Evolutionary conservation across 2,888 invertebrate genomes (phyloP).

Genomic region (Dusona sp.): DNA sequence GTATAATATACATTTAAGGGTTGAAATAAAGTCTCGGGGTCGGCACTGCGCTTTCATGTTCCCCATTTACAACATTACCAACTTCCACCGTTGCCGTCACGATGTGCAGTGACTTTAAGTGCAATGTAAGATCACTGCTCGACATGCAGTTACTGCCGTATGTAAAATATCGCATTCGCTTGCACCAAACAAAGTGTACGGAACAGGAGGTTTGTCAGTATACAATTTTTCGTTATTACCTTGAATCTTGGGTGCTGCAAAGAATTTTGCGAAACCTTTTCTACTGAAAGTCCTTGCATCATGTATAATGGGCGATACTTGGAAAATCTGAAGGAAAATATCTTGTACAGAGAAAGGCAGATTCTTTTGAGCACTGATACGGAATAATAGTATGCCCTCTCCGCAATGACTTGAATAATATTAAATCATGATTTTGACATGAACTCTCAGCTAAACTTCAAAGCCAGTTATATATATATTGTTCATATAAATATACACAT

Average conservation of each 20-base stretch:
- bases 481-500: not conserved
- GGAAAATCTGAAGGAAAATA: not conserved
- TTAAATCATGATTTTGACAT: not conserved
- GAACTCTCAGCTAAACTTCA: not conserved
- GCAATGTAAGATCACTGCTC: slow-evolving; percentile 25
- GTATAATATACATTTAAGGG: slow-evolving; percentile 32
- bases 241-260: not conserved
- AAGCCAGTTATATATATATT: slow-evolving; percentile 8
- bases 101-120: slow-evolving; percentile 35
- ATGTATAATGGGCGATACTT: not conserved
- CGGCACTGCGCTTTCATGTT: slow-evolving; percentile 37
- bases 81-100: slow-evolving; percentile 33
- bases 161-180: not conserved
- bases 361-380: not conserved
- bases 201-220: not conserved
- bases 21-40: slow-evolving; percentile 27
- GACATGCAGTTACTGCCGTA: slow-evolving; percentile 10
- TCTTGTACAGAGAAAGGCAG: not conserved
- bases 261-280: slow-evolving; percentile 30
- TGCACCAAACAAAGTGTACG: not conserved
- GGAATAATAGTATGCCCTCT: not conserved
- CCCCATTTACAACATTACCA: slow-evolving; percentile 48
- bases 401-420: not conserved
- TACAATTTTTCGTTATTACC: slow-evolving; percentile 27
- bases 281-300: not conserved